Base-by-base conservation (phyloP, 2,888 invertebrate genomes). In the Homarus gammarus region DNA sequence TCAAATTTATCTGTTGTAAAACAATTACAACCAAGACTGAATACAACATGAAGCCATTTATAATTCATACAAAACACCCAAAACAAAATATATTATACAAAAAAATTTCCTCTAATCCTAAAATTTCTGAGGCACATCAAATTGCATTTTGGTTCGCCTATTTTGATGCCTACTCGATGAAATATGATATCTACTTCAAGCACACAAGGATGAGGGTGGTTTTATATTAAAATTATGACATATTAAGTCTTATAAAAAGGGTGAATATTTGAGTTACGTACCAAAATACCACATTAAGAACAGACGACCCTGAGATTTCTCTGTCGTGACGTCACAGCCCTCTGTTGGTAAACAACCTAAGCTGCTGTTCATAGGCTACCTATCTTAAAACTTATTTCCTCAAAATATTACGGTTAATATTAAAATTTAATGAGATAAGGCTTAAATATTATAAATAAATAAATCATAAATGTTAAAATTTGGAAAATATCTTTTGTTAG, bases 271-370 rank as follows among this genome's bases (percentile, higher is more conserved):
- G 31, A 51, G 33, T n/a, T 40, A 86, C 68, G 40, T 64, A 79
- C 70, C 64, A 56, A 86, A 87, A 83, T 83, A 77, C 82, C 36
- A 83, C 77, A 49, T 64, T 49, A 22, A 78, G 38, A 44, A 51
- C 73, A 84, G 84, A 78, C 89, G 68, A 84, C 86, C 86, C 89
- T 84, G 89, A 84, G 89, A 78, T 84, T 84, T 89, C 89, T 78
- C 89, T 84, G 51, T 84, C 51, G 78, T 89, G 89, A 89, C 89
- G 89, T 89, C 89, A 89, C 89, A 89, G 89, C 89, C 89, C 89
- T 89, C 89, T 89, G 89, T 89, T 89, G 89, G 89, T 89, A 89
- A 89, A 89, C 89, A 89, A 89, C 51, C 70, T 84, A 89, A 89
- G 75, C 87, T 87, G 64, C 18, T 22, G 8, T n/a, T 51, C 22